Evolutionary conservation across 2,797 vertebrate genomes (phyloP).

Genomic region (Danio jaintianensis): DNA sequence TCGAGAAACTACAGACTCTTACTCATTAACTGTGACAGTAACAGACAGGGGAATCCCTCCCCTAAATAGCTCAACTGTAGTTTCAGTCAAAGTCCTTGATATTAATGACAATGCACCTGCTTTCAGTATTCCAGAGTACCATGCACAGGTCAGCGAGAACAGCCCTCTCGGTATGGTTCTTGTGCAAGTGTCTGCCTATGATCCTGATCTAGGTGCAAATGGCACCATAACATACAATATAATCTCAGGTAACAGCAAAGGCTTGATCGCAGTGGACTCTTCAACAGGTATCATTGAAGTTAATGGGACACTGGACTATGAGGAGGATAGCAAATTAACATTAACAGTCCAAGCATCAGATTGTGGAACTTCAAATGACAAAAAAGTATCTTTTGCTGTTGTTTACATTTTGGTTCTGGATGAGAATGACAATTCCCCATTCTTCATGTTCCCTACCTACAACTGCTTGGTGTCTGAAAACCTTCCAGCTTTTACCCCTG

Average conservation of each 20-base stretch:
- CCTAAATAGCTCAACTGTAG: slow-evolving; percentile 79
- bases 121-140: slow-evolving; percentile 82
- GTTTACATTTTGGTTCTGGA: slow-evolving; percentile 84
- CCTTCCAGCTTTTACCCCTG: slow-evolving; percentile 81
- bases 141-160: slow-evolving; percentile 83
- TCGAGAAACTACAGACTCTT: slow-evolving; percentile 79
- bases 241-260: slow-evolving; percentile 85
- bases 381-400: slow-evolving; percentile 81
- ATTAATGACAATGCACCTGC: slow-evolving; percentile 87
- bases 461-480: slow-evolving; percentile 87
- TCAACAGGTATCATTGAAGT: slow-evolving; percentile 83
- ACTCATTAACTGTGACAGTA: slow-evolving; percentile 82
- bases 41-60: slow-evolving; percentile 82
- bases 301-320: slow-evolving; percentile 84
- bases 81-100: slow-evolving; percentile 86
- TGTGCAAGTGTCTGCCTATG: slow-evolving; percentile 81
- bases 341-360: slow-evolving; percentile 87
- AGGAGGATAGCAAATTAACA: slow-evolving; percentile 81
- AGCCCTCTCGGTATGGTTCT: slow-evolving; percentile 77
- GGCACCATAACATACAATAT: slow-evolving; percentile 83
- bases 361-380: slow-evolving; percentile 66
- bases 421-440: slow-evolving; percentile 91
- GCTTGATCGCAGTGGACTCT: slow-evolving; percentile 80
- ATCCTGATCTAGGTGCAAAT: slow-evolving; percentile 81
- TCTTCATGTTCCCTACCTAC: slow-evolving; percentile 84